Conservation (phyloP, 2,888 invertebrate genomes). For the Lysandra bellargus region DNA sequence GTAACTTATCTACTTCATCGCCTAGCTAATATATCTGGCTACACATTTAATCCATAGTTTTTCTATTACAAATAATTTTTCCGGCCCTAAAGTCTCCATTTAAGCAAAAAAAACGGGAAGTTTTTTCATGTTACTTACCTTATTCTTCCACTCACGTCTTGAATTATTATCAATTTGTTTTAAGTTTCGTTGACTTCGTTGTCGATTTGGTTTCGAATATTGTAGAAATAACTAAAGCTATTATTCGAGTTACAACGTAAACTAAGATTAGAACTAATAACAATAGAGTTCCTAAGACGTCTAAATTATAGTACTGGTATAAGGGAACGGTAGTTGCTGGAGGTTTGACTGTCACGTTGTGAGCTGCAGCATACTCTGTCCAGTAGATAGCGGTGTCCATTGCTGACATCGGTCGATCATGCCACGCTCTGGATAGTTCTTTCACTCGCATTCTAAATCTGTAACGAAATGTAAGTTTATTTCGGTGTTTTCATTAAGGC, state of each 20-base stretch:
- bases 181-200: not conserved
- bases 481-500: not conserved
- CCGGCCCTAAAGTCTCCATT: too few species aligned
- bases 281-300: conserved; percentile 47
- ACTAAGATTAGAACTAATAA: conserved; percentile 30
- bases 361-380: conserved; percentile 81
- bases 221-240: conserved; percentile 32
- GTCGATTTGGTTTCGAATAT: not conserved
- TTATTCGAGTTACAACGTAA: conserved; percentile 18
- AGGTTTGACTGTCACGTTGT: conserved; percentile 66
- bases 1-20: too few species aligned
- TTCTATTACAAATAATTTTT: too few species aligned
- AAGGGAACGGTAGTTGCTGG: conserved; percentile 72
- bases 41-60: too few species aligned
- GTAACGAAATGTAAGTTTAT: conserved; percentile 40
- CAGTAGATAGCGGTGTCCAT: conserved; percentile 82
- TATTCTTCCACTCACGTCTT: too few species aligned
- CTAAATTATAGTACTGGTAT: conserved; percentile 72
- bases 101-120: too few species aligned
- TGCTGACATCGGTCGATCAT: conserved; percentile 78
- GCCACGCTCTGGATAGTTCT: conserved; percentile 75
- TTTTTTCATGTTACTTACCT: too few species aligned
- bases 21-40: too few species aligned
- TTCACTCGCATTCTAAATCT: conserved; percentile 69
- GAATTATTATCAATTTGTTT: not conserved